These are phyloP conservation scores for Nerophis ophidion DNA, from an alignment of 2,113 vertebrate species.

Conservation along the genomic window DNA sequence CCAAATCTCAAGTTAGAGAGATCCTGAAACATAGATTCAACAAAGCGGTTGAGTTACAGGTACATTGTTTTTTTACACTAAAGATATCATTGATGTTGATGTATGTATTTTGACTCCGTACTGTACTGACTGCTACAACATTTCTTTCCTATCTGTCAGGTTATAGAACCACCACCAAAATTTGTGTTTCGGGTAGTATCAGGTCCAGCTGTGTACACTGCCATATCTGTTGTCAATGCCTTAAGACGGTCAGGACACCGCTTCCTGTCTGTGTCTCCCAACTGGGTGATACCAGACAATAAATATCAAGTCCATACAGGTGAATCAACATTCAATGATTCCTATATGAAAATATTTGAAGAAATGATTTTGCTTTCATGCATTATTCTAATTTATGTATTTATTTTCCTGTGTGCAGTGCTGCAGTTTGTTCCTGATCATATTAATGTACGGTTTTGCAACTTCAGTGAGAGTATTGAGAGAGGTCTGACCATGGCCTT, in stretches of 20 bases:
- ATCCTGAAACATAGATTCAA: conserved; percentile 83
- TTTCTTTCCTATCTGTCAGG: conserved; percentile 61
- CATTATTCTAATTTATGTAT: background rate
- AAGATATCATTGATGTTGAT: background rate
- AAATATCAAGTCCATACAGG: conserved; percentile 90
- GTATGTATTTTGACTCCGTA: background rate
- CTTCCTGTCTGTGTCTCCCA: conserved; percentile 79
- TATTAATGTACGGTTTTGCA: conserved; percentile 82
- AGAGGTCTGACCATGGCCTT: conserved; percentile 83
- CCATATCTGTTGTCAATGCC: conserved; percentile 84
- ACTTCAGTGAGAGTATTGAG: conserved; percentile 86
- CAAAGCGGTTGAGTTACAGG: conserved; percentile 86
- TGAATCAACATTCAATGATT: conserved; percentile 51
- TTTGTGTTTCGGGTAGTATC: conserved; percentile 89
- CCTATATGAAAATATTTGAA: background rate
- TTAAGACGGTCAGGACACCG: conserved; percentile 72
- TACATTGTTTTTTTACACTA: conserved; percentile 42
- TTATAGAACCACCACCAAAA: conserved; percentile 79
- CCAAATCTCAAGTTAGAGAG: conserved; percentile 81
- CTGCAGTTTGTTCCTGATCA: conserved; percentile 91
- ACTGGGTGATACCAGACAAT: conserved; percentile 72
- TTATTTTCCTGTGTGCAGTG: conserved; percentile 65
- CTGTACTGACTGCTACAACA: background rate
- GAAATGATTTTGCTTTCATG: background rate
- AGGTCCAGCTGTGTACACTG: conserved; percentile 85